Evolutionary conservation across 1,140 invertebrate species (phyloP).

Genomic region (Drosophila erecta): DNA sequence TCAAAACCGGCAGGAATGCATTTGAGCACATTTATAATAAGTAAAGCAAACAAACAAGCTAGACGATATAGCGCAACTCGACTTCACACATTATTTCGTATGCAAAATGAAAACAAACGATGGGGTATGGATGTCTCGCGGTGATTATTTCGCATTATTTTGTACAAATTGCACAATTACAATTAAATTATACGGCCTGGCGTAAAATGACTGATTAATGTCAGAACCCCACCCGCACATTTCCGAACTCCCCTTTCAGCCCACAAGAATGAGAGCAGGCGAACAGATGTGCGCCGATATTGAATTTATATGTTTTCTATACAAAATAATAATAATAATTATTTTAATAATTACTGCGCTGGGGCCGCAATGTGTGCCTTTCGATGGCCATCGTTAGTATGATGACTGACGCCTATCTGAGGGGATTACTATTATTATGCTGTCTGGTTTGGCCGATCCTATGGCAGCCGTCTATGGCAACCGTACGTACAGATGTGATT

Average conservation of each 20-base stretch:
- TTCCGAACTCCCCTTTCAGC: not conserved
- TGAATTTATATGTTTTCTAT: conserved; percentile 46
- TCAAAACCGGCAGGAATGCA: too few relatives aligned
- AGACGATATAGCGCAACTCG: conserved; percentile 2
- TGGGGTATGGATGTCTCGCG: conserved; percentile 6
- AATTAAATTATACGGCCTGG: conserved; percentile 46
- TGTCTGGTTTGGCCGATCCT: conserved; percentile 19
- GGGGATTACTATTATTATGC: conserved; percentile 37
- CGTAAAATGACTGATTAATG: conserved; percentile 59
- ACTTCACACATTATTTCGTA: conserved; percentile 14
- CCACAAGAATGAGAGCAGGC: conserved; percentile 13
- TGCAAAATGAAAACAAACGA: conserved; percentile 24
- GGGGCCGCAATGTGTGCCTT: conserved; percentile 41
- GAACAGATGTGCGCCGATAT: conserved; percentile 55
- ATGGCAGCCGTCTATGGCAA: conserved; percentile 20
- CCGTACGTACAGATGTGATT: conserved; percentile 29
- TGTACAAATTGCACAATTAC: conserved; percentile 52
- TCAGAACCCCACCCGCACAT: conserved; percentile 4
- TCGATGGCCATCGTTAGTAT: conserved; percentile 22
- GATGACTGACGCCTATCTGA: conserved; percentile 43
- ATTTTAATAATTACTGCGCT: conserved; percentile 44
- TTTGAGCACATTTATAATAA: conserved; percentile 11
- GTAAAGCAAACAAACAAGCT: conserved; percentile 1
- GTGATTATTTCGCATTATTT: conserved; percentile 44
- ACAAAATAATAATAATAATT: conserved; percentile 52